phyloP scores from a whole-genome alignment of 30 jellyfish, hydroid and myxozoan genomes.

The Cassiopea xamachana region DNA sequence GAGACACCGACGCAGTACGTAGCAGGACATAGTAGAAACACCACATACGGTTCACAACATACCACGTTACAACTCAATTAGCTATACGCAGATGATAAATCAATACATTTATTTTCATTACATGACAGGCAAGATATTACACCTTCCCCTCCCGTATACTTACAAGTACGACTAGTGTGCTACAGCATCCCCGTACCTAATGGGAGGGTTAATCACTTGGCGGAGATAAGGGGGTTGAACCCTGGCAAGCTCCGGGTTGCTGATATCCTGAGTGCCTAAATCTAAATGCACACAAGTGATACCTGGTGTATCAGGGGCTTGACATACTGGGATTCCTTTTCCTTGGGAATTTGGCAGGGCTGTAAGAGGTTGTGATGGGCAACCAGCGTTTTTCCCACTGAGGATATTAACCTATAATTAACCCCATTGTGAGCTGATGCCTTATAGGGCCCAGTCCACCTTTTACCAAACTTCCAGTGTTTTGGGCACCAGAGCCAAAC shows the following conservation, averaged over 20 bases:
- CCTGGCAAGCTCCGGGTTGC: not conserved
- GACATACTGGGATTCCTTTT: constrained; percentile 24
- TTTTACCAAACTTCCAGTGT: not conserved
- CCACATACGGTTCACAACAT: not conserved
- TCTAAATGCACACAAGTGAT: not conserved
- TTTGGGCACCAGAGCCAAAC: constrained; percentile 26
- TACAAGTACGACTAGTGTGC: not conserved
- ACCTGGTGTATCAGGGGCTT: constrained; percentile 32
- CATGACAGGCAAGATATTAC: not conserved
- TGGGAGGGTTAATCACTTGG: constrained; percentile 37
- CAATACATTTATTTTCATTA: not conserved
- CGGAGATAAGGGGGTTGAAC: constrained; percentile 18
- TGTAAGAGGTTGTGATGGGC: not conserved
- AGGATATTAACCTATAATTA: not conserved
- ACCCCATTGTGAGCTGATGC: not conserved
- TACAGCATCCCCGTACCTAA: constrained; percentile 27
- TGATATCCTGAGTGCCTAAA: not conserved
- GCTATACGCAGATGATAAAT: not conserved
- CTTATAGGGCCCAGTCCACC: constrained; percentile 15
- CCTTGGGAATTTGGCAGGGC: constrained; percentile 10
- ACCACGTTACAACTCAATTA: not conserved
- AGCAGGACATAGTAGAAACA: not conserved
- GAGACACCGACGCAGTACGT: not conserved
- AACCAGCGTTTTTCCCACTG: not conserved
- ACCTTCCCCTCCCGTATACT: not conserved